Evolutionary conservation across 53 echinoderm and acorn worm species (phyloP).

Genomic region (Apostichopus leukothele): DNA sequence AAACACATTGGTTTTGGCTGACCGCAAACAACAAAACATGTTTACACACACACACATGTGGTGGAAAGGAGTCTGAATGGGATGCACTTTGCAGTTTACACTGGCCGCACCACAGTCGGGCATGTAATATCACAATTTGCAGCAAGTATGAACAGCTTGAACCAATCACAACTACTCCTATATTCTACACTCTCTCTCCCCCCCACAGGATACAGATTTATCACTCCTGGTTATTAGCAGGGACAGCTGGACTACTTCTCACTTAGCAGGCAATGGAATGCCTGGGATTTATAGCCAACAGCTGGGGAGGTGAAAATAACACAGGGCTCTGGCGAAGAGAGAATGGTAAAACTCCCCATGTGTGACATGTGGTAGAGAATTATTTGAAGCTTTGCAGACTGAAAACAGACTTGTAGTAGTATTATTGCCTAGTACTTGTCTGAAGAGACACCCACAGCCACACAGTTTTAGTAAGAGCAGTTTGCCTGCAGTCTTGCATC

Average conservation of each 20-base stretch:
- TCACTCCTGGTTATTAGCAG: constrained; percentile 77
- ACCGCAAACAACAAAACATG: too few species aligned
- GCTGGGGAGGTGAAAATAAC: constrained; percentile 44
- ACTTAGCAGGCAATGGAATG: constrained; percentile 59
- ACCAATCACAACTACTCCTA: constrained; percentile 68
- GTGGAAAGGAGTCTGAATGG: too few species aligned
- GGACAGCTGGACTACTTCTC: constrained; percentile 87
- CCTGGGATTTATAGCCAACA: constrained; percentile 60
- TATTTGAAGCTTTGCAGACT: constrained; percentile 48
- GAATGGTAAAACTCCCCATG: constrained; percentile 39
- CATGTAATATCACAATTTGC: constrained; percentile 23
- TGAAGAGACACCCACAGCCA: too few species aligned
- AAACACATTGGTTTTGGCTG: too few species aligned
- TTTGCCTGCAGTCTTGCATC: too few species aligned
- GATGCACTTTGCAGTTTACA: constrained; percentile 7
- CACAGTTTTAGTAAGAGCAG: too few species aligned
- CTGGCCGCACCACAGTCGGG: neutral
- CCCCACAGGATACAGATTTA: constrained; percentile 71
- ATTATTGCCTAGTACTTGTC: neutral
- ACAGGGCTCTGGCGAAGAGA: constrained; percentile 13
- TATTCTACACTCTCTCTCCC: constrained; percentile 58
- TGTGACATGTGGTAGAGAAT: constrained; percentile 51
- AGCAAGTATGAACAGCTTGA: constrained; percentile 57
- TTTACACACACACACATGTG: too few species aligned
- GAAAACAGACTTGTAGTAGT: neutral